A percentile compares a stretch with the other conserved stretches of the same genome.
phyloP scores from a whole-genome alignment of 2,797 vertebrate species.

The Morus bassanus region DNA sequence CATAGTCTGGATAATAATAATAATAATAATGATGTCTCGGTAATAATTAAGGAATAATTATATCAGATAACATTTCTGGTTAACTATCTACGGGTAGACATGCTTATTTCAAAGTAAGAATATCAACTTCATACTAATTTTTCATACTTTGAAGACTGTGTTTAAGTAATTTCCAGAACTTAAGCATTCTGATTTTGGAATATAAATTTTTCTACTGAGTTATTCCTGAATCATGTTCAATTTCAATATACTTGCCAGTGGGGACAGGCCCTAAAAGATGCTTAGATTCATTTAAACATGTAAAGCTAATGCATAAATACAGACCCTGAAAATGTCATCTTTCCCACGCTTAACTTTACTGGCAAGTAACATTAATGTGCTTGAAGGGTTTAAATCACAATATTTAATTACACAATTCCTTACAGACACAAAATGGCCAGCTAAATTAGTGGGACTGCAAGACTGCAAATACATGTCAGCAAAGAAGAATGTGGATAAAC shows the following conservation, averaged over 20 bases:
- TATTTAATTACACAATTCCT: conserved; percentile 24
- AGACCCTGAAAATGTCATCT: background rate
- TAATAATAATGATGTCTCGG: background rate
- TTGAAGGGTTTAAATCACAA: conserved; percentile 40
- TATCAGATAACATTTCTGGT: background rate
- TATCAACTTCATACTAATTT: background rate
- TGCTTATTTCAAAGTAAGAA: background rate
- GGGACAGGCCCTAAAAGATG: background rate
- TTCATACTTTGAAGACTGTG: background rate
- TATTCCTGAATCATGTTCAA: background rate
- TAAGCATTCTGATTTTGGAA: background rate
- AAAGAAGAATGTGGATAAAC: conserved; percentile 65
- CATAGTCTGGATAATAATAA: background rate
- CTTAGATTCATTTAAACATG: background rate
- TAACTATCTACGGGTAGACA: background rate
- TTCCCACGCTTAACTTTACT: conserved; percentile 3
- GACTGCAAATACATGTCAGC: conserved; percentile 40
- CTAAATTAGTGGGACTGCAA: background rate
- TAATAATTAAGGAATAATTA: background rate
- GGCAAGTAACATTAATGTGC: background rate
- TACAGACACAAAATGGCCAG: background rate
- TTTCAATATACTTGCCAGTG: background rate
- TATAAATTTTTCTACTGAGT: background rate
- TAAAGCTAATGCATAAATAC: background rate
- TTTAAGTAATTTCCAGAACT: background rate